Base-by-base conservation (phyloP, 1,140 invertebrate species). In the Anastatus disparis region DNA sequence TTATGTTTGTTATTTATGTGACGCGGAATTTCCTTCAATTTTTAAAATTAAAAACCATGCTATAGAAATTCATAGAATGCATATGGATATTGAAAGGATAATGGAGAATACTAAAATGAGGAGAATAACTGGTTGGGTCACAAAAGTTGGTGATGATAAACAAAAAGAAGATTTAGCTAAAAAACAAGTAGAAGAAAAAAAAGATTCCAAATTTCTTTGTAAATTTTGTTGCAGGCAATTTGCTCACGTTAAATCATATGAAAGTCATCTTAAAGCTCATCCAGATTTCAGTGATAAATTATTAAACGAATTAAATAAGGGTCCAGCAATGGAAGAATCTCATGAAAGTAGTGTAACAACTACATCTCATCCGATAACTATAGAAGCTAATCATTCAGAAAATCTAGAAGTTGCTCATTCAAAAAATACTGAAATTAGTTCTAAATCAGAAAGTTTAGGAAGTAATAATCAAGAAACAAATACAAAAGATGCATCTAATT, bases 171-270 rank as follows among this genome's bases (percentile, higher is more conserved):
- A 50, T 50, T 52, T n/a, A 26, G 3, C 10, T 3, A 20, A 6
- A 4, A 17, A 59, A 48, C 56, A 26, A n/a, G 3, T 9, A n/a
- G 55, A 62, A 48, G 71, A 77, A 46, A 81, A 75, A 67, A 79
- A 74, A 63, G 72, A 46, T 29, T 63, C 64, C 15, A 80, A 81
- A 71, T 82, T 78, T 48, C 61, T 68, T 0, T 84, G 82, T 58
- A 78, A 83, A 69, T 71, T 82, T 44, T 84, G 82, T 61, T 69
- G 74, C 6, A 83, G 80, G 56, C 77, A 81, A 67, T 84, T 84
- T 61, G 81, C 76, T 13, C 80, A 82, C 69, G 75, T 81, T 46
- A 83, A 82, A 26, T 75, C 80, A 4, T 84, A 78, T 73, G 27
- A 77, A 6, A 74, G 76, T 3, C 82, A 84, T n/a, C 77, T 77